These are phyloP conservation scores for Drosophila melanosoma DNA, from an alignment of 2,888 invertebrate genomes.

Conservation along the genomic window DNA sequence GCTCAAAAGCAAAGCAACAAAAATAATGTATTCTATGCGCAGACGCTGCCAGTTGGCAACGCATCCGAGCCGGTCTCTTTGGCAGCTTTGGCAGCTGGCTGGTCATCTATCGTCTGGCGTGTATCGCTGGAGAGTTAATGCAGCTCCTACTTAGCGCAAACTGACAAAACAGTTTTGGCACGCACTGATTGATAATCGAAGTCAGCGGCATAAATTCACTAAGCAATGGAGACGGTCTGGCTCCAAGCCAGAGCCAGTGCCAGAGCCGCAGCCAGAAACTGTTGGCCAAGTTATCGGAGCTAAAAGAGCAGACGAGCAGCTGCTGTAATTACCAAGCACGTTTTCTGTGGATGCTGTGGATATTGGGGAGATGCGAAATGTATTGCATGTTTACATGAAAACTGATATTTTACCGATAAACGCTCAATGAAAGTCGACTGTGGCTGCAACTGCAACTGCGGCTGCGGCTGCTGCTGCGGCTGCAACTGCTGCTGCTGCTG, in stretches of 20 bases:
- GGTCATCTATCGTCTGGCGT: constrained; percentile 12
- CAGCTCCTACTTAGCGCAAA: constrained; percentile 73
- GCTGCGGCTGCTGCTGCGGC: constrained; percentile 25
- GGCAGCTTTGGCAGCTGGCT: constrained; percentile 19
- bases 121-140: constrained; percentile 56
- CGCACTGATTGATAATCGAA: constrained; percentile 80
- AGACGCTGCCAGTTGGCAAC: constrained; percentile 35
- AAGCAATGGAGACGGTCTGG: constrained; percentile 8
- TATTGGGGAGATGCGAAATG: constrained; percentile 69
- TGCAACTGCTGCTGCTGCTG: constrained; percentile 13
- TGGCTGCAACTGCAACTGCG: constrained; percentile 44
- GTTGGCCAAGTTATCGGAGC: constrained; percentile 31
- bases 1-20: constrained; percentile 33
- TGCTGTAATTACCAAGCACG: constrained; percentile 71
- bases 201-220: constrained; percentile 43
- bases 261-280: constrained; percentile 9
- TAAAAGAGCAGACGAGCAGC: constrained; percentile 50
- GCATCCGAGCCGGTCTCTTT: constrained; percentile 48
- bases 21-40: constrained; percentile 71
- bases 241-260: neutral
- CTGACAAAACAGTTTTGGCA: constrained; percentile 80
- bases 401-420: constrained; percentile 78
- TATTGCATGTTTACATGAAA: constrained; percentile 82
- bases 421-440: constrained; percentile 76
- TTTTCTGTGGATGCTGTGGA: constrained; percentile 30